Conservation (phyloP, 2,888 invertebrate species). For the Mystacides longicornis region DNA sequence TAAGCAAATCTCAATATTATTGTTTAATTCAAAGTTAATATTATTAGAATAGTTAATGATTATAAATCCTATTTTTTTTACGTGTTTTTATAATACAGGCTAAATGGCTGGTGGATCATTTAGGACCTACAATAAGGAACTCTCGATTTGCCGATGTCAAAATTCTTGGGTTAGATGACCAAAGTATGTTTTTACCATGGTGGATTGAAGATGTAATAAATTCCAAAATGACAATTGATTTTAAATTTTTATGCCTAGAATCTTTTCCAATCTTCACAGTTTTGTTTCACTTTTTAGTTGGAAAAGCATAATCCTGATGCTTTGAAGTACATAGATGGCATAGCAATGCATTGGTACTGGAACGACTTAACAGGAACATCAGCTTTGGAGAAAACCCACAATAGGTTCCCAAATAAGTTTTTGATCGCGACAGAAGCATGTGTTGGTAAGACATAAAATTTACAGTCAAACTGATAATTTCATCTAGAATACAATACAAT, state of each 20-base stretch:
- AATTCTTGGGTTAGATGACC: conserved; percentile 72
- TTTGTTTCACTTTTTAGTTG: conserved; percentile 41
- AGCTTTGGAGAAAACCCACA: conserved; percentile 52
- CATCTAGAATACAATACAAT: no score
- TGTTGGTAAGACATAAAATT: conserved; percentile 41
- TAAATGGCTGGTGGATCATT: conserved; percentile 60
- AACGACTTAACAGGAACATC: conserved; percentile 52
- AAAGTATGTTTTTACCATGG: conserved; percentile 55
- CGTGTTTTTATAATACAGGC: conserved; percentile 44
- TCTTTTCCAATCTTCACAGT: no score
- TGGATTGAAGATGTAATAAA: conserved; percentile 60
- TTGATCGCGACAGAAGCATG: conserved; percentile 78
- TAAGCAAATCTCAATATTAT: not conserved
- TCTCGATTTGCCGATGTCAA: conserved; percentile 51
- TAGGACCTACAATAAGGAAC: conserved; percentile 65
- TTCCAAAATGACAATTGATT: no score
- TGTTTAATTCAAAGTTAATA: not conserved
- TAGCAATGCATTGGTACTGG: conserved; percentile 79
- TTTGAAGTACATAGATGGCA: conserved; percentile 60
- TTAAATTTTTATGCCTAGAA: no score
- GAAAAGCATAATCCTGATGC: conserved; percentile 45
- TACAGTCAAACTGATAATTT: no score
- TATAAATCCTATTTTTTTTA: no score
- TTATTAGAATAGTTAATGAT: no score
- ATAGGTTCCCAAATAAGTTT: conserved; percentile 58